A percentile compares a stretch with the other conserved stretches of the same genome.
Evolutionary conservation across 2,797 vertebrate genomes (phyloP).

Genomic region (Pitangus sulphuratus): DNA sequence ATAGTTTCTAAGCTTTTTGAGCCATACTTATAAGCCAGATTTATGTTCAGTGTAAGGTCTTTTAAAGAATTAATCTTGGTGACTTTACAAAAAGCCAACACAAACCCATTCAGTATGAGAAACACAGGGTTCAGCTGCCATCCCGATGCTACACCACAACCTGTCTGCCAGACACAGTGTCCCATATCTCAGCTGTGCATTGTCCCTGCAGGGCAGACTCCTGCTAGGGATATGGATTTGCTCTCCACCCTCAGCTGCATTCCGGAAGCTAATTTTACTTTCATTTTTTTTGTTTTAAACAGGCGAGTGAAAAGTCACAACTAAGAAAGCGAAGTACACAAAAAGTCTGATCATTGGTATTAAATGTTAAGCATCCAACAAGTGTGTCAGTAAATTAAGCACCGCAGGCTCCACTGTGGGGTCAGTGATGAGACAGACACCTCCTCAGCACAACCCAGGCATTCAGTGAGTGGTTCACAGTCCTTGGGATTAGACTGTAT

Average conservation of each 20-base stretch:
- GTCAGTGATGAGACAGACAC: background rate
- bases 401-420: background rate
- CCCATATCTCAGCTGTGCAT: rapidly evolving
- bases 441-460: background rate
- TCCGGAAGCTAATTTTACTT: background rate
- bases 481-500: background rate
- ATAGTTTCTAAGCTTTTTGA: background rate
- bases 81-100: background rate
- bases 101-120: rapidly evolving
- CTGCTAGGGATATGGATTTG: background rate
- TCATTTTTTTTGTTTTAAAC: background rate
- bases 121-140: background rate
- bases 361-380: background rate
- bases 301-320: rapidly evolving
- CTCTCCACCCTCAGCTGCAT: background rate
- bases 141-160: background rate
- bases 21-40: background rate
- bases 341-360: background rate
- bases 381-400: rapidly evolving
- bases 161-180: background rate
- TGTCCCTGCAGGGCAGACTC: background rate
- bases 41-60: background rate
- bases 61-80: rapidly evolving
- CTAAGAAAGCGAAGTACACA: background rate
- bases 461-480: background rate